Conservation (phyloP, 2,797 vertebrate species). For the Notoglanidium macrostoma region DNA sequence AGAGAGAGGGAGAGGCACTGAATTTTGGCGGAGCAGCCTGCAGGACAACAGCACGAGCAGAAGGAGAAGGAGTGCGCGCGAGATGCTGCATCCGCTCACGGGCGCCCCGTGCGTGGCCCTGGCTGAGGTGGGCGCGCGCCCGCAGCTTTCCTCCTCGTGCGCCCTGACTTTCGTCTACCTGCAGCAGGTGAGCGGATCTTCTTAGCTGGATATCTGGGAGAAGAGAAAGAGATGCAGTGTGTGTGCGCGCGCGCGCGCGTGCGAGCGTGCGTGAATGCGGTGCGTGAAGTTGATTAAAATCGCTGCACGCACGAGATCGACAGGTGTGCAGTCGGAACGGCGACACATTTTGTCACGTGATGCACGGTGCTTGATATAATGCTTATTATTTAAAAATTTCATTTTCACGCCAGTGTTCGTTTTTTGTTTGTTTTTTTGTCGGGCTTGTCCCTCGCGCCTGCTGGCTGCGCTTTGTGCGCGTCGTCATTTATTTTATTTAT, state of each 20-base stretch:
- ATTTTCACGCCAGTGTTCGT: background rate
- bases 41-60: background rate
- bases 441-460: background rate
- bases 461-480: background rate
- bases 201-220: background rate
- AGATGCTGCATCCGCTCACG: constrained; percentile 92
- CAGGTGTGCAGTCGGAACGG: background rate
- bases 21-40: background rate
- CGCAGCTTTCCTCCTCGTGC: constrained; percentile 94
- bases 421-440: background rate
- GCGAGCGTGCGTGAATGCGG: background rate
- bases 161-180: constrained; percentile 98
- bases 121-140: constrained; percentile 92
- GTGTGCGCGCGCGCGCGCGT: background rate
- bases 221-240: constrained; percentile 14
- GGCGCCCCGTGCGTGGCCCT: constrained; percentile 94
- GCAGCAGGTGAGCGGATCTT: constrained; percentile 86
- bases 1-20: background rate
- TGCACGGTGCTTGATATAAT: background rate
- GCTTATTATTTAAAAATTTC: background rate
- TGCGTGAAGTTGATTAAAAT: background rate
- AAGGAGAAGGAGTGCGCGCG: constrained; percentile 65
- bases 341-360: background rate
- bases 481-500: background rate
- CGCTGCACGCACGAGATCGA: background rate